Evolutionary conservation across 2,113 vertebrate species (phyloP).

Genomic region (Calyptommatus sinebrachiatus): DNA sequence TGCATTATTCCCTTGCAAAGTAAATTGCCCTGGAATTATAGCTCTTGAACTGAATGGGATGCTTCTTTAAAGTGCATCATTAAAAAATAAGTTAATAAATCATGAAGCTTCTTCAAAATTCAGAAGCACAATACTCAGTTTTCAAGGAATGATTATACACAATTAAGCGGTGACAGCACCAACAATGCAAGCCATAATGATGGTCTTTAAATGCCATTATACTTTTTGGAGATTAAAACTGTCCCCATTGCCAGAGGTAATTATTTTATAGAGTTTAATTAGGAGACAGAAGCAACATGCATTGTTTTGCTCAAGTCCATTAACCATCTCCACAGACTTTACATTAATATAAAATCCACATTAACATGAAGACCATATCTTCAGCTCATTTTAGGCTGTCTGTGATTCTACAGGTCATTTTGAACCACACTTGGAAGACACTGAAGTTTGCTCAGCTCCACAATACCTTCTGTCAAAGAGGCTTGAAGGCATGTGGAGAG

Average conservation of each 20-base stretch:
- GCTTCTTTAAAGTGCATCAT: conserved; percentile 24
- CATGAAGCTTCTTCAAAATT: conserved; percentile 15
- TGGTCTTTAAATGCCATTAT: conserved; percentile 25
- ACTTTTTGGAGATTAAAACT: conserved; percentile 9
- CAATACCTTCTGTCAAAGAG: no score
- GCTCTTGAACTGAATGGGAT: neutral
- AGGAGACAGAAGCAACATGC: neutral
- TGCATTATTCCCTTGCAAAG: neutral
- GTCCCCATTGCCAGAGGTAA: conserved; percentile 5
- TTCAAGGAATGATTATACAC: conserved; percentile 21
- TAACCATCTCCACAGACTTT: conserved; percentile 10
- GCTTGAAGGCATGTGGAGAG: no score
- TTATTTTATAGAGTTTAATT: conserved; percentile 26
- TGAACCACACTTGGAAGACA: no score
- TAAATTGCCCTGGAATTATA: conserved; percentile 19
- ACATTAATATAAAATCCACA: conserved; percentile 5
- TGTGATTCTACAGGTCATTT: neutral
- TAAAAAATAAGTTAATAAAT: conserved; percentile 34
- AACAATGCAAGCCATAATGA: conserved; percentile 1
- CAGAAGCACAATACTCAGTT: conserved; percentile 10
- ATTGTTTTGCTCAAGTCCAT: conserved; percentile 23
- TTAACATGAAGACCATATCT: neutral
- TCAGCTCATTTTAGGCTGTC: neutral
- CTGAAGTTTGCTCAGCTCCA: no score
- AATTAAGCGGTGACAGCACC: conserved; percentile 15